Base-by-base conservation (phyloP, 2,888 invertebrate species). In the Melitaea athalia region DNA sequence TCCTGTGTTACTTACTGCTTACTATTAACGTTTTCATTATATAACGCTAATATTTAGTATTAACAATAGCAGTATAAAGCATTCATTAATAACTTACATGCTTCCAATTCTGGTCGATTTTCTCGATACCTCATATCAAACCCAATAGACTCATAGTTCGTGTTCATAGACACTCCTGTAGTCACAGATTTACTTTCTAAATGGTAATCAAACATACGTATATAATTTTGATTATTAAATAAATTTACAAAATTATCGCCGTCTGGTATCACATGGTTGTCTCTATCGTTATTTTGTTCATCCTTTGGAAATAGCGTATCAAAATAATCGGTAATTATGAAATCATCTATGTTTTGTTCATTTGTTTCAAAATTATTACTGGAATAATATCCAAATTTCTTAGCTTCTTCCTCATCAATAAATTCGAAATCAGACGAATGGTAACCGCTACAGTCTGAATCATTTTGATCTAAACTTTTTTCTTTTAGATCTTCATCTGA, bases 391-490 rank as follows among this genome's bases (percentile, higher is more conserved):
- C 79, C 80, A 5, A 77, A 74, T 24, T 71, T 70, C 62, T 77
- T 77, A 5, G 90, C 87, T 72, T 89, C 88, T 2, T 75, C 73
- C 79, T 91, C 90, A 1, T 81, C 79, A 53, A 90, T 90, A 64
- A 89, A 88, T 77, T 91, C 90, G 64, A 91, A 91, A 79, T 91
- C 88, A 6, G 89, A 86, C 0, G 90, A 89, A 70, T 85, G 75
- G 61, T 89, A 89, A 3, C 84, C 85, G 15, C 74, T 73, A 15
- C 76, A 38, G 14, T 42, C 57, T 15, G 57, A 57, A 57, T 42
- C 57, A n/a, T n/a, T 31, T 14, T 15, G 10, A 17, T 42, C 38
- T 15, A 0, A 6, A 38, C 38, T 8, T 1, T 15, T 38, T 10
- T 11, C 33, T 33, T 14, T 42, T 0, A 42, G 4, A 15, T 15